Conservation (phyloP, 1,140 invertebrate species). For the Plutomurus gul region DNA sequence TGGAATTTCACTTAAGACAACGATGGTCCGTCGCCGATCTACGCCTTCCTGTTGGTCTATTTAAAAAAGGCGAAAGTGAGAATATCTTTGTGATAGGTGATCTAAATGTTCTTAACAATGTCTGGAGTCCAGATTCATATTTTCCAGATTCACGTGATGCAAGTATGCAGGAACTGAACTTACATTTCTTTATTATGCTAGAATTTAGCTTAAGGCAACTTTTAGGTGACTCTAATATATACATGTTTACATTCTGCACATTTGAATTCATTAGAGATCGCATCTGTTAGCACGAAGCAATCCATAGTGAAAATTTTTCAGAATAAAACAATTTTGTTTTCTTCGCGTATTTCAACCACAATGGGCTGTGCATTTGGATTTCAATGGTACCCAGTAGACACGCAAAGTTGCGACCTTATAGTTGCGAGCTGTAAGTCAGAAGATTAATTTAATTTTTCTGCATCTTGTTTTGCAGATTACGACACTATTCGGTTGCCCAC, state of each 20-base stretch:
- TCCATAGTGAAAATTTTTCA: slow-evolving; percentile 22
- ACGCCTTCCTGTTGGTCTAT: no score
- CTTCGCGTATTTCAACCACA: slow-evolving; percentile 78
- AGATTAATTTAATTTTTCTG: neutral
- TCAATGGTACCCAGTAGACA: slow-evolving; percentile 81
- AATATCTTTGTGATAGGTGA: no score
- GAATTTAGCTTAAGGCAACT: neutral
- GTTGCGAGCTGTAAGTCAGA: slow-evolving; percentile 76
- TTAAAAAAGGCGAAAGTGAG: no score
- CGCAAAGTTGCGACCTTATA: slow-evolving; percentile 77
- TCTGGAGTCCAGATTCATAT: slow-evolving; percentile 85
- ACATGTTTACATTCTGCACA: neutral
- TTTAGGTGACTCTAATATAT: neutral
- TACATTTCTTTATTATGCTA: neutral
- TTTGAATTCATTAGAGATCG: neutral
- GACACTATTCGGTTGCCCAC: no score
- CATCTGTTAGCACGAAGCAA: neutral
- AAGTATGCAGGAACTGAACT: slow-evolving; percentile 59
- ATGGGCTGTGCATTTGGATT: slow-evolving; percentile 85
- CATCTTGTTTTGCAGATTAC: no score
- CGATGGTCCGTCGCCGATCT: no score
- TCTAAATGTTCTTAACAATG: no score
- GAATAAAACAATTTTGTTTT: slow-evolving; percentile 77
- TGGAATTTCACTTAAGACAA: no score
- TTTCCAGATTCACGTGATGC: slow-evolving; percentile 82